A percentile compares a stretch with the other conserved stretches of the same genome.
These are phyloP conservation scores for Biston stratarius DNA, from an alignment of 2,888 invertebrate species.

Conservation along the genomic window DNA sequence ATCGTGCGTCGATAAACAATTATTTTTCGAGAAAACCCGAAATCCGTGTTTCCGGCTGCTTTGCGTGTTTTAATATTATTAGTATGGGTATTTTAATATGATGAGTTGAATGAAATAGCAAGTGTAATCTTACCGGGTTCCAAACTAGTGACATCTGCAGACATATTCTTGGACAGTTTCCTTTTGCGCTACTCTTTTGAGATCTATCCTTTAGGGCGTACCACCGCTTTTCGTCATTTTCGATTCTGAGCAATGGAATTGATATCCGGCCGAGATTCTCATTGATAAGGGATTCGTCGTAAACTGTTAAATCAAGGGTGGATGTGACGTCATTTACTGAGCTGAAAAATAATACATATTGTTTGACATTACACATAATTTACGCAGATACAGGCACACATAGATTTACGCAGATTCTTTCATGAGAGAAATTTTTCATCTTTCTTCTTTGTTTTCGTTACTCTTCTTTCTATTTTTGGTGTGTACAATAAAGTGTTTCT, in stretches of 20 bases:
- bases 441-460: too few relatives aligned
- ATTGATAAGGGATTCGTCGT: slow-evolving; percentile 73
- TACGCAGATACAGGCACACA: not conserved
- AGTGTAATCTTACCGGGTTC: slow-evolving; percentile 71
- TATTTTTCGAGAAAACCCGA: too few relatives aligned
- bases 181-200: slow-evolving; percentile 68
- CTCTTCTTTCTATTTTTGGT: too few relatives aligned
- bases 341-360: slow-evolving; percentile 54
- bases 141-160: slow-evolving; percentile 78
- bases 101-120: not conserved
- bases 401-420: too few relatives aligned
- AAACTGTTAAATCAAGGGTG: slow-evolving; percentile 72
- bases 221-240: slow-evolving; percentile 77
- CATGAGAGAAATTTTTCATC: too few relatives aligned
- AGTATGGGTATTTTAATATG: not conserved
- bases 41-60: too few relatives aligned
- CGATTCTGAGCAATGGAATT: slow-evolving; percentile 73
- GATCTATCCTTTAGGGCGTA: slow-evolving; percentile 74
- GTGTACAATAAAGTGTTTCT: too few relatives aligned
- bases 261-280: slow-evolving; percentile 75
- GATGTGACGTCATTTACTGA: slow-evolving; percentile 76
- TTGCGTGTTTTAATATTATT: not conserved
- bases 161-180: slow-evolving; percentile 74
- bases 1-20: too few relatives aligned
- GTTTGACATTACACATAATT: not conserved